A percentile compares a stretch with the other conserved stretches of the same genome.
Conservation (phyloP, 2,797 vertebrate species). For the Silurus aristotelis region DNA sequence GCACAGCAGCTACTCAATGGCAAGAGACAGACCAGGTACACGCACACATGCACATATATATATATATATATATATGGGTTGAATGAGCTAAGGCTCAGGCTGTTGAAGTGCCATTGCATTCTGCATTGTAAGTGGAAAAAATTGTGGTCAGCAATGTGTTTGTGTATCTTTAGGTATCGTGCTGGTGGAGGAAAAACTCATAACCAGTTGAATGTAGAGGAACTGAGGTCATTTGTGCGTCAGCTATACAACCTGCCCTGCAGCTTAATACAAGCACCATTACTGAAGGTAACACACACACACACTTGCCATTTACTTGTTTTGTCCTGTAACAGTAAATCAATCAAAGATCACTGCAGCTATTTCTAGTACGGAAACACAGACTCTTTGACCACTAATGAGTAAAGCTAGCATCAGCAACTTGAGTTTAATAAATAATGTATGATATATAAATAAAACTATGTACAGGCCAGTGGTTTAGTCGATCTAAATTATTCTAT, state of each 20-base stretch:
- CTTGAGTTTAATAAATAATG: background rate
- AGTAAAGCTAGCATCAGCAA: background rate
- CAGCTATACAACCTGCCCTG: slow-evolving; percentile 92
- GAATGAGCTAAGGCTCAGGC: background rate
- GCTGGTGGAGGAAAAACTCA: slow-evolving; percentile 87
- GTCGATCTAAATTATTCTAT: background rate
- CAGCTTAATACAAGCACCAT: slow-evolving; percentile 85
- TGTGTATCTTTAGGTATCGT: slow-evolving; percentile 77
- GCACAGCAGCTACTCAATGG: slow-evolving; percentile 92
- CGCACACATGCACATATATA: slow-evolving; percentile 50
- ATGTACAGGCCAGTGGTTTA: background rate
- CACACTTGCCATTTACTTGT: background rate
- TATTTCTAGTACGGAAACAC: no score
- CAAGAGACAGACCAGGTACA: slow-evolving; percentile 90
- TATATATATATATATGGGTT: background rate
- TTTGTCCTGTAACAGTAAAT: background rate
- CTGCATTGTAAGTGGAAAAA: background rate
- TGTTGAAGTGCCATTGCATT: background rate
- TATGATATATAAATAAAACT: background rate
- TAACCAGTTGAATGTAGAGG: slow-evolving; percentile 89
- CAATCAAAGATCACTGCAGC: background rate
- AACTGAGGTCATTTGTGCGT: slow-evolving; percentile 90
- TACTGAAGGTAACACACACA: slow-evolving; percentile 81
- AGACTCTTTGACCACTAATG: background rate
- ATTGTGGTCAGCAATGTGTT: background rate